These are phyloP conservation scores for Drosophila neutralis DNA, from an alignment of 2,888 invertebrate species.

Conservation along the genomic window DNA sequence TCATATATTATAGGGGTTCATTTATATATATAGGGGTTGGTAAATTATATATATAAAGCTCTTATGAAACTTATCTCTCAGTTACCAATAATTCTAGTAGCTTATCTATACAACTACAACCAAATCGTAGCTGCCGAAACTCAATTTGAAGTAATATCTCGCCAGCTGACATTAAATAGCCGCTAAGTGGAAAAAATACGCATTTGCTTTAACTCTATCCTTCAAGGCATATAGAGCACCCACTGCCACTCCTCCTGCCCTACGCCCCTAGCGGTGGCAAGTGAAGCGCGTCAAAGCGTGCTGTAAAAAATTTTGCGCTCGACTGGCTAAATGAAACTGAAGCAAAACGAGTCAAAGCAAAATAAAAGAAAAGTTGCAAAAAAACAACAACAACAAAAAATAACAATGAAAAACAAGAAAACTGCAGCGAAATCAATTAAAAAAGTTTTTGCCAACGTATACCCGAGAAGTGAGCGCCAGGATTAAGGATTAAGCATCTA, in stretches of 20 bases:
- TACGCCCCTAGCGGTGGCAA: neutral
- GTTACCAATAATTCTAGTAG: neutral
- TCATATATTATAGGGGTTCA: neutral
- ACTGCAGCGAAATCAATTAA: conserved; percentile 70
- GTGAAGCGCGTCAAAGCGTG: conserved; percentile 52
- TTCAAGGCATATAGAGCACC: conserved; percentile 2
- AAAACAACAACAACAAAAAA: conserved; percentile 10
- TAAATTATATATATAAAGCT: neutral
- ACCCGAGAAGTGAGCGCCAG: conserved; percentile 24
- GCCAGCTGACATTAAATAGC: neutral
- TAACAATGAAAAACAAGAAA: conserved; percentile 24
- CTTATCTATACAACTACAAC: neutral
- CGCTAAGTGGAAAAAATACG: neutral
- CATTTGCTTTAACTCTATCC: conserved; percentile 1
- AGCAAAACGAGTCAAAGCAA: conserved; percentile 34
- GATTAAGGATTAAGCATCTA: conserved; percentile 67
- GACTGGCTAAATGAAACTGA: conserved; percentile 17
- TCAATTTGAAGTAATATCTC: neutral
- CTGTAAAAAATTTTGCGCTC: conserved; percentile 45
- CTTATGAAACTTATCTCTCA: neutral
- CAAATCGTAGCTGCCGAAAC: neutral
- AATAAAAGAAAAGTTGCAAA: conserved; percentile 3
- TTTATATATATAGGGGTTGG: too few relatives aligned
- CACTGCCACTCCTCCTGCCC: neutral
- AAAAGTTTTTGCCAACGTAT: conserved; percentile 60